These are phyloP conservation scores for Xanthorhoe designata DNA, from an alignment of 2,888 invertebrate species.

Conservation along the genomic window DNA sequence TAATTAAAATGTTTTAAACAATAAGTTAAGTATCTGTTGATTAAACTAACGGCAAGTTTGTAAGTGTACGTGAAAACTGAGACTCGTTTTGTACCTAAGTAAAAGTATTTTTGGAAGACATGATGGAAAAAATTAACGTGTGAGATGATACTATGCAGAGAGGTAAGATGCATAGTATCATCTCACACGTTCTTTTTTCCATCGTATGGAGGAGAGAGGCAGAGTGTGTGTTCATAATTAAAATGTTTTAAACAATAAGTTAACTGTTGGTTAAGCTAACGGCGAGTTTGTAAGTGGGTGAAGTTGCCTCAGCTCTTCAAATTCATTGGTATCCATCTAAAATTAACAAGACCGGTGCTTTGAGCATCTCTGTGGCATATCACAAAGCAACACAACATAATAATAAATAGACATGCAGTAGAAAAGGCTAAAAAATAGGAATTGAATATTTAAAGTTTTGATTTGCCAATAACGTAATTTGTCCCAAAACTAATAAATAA, in stretches of 20 bases:
- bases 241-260: not conserved
- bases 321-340: constrained; percentile 22
- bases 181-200: too few species aligned
- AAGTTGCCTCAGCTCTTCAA: constrained; percentile 2
- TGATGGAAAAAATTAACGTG: too few species aligned
- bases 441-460: too few species aligned
- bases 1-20: not conserved
- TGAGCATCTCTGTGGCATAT: constrained; percentile 26
- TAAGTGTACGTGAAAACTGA: too few species aligned
- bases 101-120: too few species aligned
- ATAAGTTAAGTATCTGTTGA: not conserved
- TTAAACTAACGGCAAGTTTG: not conserved
- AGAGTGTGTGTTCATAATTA: too few species aligned
- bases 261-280: not conserved
- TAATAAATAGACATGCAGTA: constrained; percentile 5
- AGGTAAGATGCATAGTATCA: too few species aligned
- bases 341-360: constrained; percentile 28
- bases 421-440: not conserved
- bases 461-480: too few species aligned
- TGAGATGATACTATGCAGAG: too few species aligned
- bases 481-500: too few species aligned
- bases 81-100: too few species aligned
- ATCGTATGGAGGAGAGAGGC: too few species aligned
- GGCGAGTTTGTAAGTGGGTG: not conserved
- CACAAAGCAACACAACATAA: constrained; percentile 16